Evolutionary conservation across 2,113 vertebrate genomes (phyloP).

Genomic region (Cheilinus undulatus): DNA sequence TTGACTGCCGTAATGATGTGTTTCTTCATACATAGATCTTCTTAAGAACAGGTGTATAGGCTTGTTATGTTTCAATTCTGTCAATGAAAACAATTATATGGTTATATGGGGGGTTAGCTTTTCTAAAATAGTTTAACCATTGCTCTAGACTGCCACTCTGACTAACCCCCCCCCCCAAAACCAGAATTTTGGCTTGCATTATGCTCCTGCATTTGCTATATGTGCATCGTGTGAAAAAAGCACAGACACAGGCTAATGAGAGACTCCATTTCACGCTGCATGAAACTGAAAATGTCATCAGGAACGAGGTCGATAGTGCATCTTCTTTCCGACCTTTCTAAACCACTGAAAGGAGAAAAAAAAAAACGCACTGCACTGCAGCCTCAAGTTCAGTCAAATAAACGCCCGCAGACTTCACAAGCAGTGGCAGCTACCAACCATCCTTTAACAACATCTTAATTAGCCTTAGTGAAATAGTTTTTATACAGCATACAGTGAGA

Average conservation of each 20-base stretch:
- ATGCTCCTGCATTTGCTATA: too few relatives aligned
- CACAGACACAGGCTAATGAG: slow-evolving; percentile 47
- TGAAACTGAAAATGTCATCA: slow-evolving; percentile 68
- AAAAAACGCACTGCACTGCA: slow-evolving; percentile 71
- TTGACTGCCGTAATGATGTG: too few relatives aligned
- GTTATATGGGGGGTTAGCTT: too few relatives aligned
- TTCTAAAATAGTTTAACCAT: too few relatives aligned
- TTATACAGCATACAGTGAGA: slow-evolving; percentile 36
- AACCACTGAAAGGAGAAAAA: slow-evolving; percentile 16
- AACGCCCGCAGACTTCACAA: slow-evolving; percentile 47
- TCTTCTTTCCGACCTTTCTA: slow-evolving; percentile 55
- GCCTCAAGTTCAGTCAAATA: slow-evolving; percentile 53
- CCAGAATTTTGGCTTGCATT: too few relatives aligned
- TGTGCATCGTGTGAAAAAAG: neutral
- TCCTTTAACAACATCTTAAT: slow-evolving; percentile 39
- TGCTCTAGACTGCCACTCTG: too few relatives aligned
- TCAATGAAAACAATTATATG: too few relatives aligned
- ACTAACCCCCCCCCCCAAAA: too few relatives aligned
- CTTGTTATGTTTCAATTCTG: too few relatives aligned
- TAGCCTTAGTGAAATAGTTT: slow-evolving; percentile 47
- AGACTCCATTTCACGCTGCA: slow-evolving; percentile 62
- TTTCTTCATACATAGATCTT: too few relatives aligned
- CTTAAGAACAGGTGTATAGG: too few relatives aligned
- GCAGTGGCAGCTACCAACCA: slow-evolving; percentile 46
- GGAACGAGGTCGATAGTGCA: slow-evolving; percentile 63